Evolutionary conservation across 2,888 invertebrate species (phyloP).

Genomic region (Frankliniella intonsa): DNA sequence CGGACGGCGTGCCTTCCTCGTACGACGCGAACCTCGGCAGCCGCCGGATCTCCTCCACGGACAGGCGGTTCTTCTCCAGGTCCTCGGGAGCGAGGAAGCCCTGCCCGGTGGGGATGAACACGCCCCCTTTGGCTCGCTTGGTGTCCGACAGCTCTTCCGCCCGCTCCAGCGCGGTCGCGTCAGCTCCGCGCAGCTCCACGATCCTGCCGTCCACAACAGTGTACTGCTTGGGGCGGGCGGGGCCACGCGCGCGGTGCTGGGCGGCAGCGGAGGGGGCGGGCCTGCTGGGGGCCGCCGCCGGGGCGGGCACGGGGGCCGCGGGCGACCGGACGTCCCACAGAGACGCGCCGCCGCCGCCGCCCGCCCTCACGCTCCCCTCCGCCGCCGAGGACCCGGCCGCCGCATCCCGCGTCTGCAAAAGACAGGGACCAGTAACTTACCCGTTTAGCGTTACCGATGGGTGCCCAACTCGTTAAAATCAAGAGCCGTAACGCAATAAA

Average conservation of each 20-base stretch:
- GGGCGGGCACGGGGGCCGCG: neutral
- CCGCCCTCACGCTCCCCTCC: neutral
- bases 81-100: constrained; percentile 40
- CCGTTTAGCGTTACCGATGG: too few species aligned
- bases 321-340: constrained; percentile 1
- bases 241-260: neutral
- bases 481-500: too few species aligned
- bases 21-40: constrained; percentile 54
- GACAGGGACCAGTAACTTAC: too few species aligned
- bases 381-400: neutral
- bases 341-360: neutral
- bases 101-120: neutral
- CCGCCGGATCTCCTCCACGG: constrained; percentile 52
- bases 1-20: constrained; percentile 52
- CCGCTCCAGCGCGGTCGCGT: neutral
- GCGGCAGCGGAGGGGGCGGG: neutral
- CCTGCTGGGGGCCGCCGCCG: neutral
- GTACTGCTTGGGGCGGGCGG: constrained; percentile 15
- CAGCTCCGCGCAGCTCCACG: neutral
- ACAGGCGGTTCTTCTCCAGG: constrained; percentile 51
- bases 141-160: neutral
- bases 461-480: too few species aligned
- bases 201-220: neutral
- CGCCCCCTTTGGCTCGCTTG: neutral
- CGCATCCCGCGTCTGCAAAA: neutral